Evolutionary conservation across 2,888 invertebrate species (phyloP).

Genomic region (Lasioglossum oenotherae): DNA sequence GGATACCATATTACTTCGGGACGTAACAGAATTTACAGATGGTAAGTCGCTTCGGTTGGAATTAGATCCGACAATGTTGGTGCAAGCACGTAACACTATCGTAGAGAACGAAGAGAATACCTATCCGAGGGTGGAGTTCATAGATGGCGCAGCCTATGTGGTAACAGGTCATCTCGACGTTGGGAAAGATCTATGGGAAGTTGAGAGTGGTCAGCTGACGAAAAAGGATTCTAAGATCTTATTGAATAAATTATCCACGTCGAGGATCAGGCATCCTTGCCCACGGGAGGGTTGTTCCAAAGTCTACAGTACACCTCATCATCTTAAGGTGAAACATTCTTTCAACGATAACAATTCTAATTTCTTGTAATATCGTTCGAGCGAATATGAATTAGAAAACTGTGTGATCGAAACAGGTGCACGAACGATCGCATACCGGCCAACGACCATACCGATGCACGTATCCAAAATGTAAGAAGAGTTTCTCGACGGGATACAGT

Average conservation of each 20-base stretch:
- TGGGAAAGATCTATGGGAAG: slow-evolving; percentile 77
- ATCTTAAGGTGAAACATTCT: slow-evolving; percentile 83
- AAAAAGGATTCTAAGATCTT: slow-evolving; percentile 73
- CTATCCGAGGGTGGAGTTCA: slow-evolving; percentile 77
- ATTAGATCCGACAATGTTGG: slow-evolving; percentile 73
- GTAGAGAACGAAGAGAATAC: slow-evolving; percentile 73
- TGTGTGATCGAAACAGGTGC: slow-evolving; percentile 83
- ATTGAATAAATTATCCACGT: slow-evolving; percentile 77
- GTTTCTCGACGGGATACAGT: slow-evolving; percentile 86
- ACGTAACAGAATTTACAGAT: slow-evolving; percentile 76
- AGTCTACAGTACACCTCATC: slow-evolving; percentile 85
- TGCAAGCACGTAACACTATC: slow-evolving; percentile 67
- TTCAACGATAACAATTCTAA: background rate
- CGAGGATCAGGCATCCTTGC: slow-evolving; percentile 81
- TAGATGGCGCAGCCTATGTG: slow-evolving; percentile 79
- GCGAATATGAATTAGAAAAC: background rate
- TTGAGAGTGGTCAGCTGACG: slow-evolving; percentile 74
- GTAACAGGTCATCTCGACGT: slow-evolving; percentile 75
- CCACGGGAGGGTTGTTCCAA: slow-evolving; percentile 85
- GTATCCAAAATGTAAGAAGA: slow-evolving; percentile 85
- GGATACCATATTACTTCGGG: slow-evolving; percentile 78
- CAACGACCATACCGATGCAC: slow-evolving; percentile 85
- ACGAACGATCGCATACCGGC: slow-evolving; percentile 85
- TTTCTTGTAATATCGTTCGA: background rate
- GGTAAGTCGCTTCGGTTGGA: slow-evolving; percentile 77